A percentile compares a stretch with the other conserved stretches of the same genome.
These are phyloP conservation scores for Miniopterus natalensis DNA, from an alignment of 2,113 vertebrate genomes.

Conservation along the genomic window DNA sequence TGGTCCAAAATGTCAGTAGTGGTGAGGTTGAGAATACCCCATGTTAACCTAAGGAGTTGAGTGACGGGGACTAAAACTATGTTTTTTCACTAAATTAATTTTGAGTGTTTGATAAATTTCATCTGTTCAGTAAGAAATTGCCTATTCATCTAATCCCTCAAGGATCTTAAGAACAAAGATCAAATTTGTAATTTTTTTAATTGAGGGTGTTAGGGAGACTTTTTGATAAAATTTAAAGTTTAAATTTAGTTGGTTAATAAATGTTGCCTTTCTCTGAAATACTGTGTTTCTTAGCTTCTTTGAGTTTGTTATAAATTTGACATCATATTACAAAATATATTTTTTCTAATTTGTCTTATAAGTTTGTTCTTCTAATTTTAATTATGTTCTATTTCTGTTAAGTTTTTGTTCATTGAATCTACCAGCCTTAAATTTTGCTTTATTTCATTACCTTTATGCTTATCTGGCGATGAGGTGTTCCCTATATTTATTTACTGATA, in stretches of 20 bases:
- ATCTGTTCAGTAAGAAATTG: not conserved
- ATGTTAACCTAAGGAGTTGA: not conserved
- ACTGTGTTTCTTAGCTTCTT: constrained; percentile 28
- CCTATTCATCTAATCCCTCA: not conserved
- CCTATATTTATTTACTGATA: constrained; percentile 4
- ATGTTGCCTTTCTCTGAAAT: not conserved
- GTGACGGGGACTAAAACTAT: not conserved
- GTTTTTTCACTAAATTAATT: not conserved
- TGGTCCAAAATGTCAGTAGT: not conserved
- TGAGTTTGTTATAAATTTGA: constrained; percentile 28
- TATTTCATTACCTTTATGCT: constrained; percentile 16
- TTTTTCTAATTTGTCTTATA: constrained; percentile 26
- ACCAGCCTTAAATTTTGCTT: constrained; percentile 10
- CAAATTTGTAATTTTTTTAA: constrained; percentile 30
- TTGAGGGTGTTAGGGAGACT: not conserved
- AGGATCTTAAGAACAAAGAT: not conserved
- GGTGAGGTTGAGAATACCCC: not conserved
- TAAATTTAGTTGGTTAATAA: constrained; percentile 22
- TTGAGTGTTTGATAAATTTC: constrained; percentile 9
- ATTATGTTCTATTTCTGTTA: not conserved
- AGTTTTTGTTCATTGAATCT: not conserved
- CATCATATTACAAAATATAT: not conserved
- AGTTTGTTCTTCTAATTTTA: not conserved
- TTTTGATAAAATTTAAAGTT: constrained; percentile 48
- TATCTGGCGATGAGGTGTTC: not conserved